phyloP scores from a whole-genome alignment of 2,797 vertebrate species.

The Ispidina picta region DNA sequence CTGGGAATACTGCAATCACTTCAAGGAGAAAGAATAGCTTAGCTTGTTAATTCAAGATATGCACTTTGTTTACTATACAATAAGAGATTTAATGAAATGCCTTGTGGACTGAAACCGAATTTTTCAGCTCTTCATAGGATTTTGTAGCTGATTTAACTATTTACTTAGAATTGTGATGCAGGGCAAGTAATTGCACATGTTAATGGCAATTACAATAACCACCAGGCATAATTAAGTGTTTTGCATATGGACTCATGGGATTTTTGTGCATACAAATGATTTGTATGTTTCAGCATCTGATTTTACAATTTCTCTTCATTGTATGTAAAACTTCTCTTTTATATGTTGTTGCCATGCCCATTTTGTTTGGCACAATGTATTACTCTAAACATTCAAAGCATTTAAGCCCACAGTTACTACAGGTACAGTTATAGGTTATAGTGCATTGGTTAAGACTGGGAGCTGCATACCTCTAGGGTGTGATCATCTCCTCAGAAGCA shows the following conservation, averaged over 20 bases:
- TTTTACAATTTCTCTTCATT: slow-evolving; percentile 2
- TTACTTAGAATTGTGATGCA: slow-evolving; percentile 36
- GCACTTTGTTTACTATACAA: neutral
- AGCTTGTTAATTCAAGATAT: neutral
- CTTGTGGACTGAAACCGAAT: neutral
- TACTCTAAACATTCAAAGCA: neutral
- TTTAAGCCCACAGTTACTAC: neutral
- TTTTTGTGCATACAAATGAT: slow-evolving; percentile 10
- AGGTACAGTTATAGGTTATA: neutral
- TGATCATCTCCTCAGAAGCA: neutral
- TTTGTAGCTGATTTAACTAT: slow-evolving; percentile 36
- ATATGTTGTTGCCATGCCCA: neutral
- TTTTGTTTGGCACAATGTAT: neutral
- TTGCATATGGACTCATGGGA: slow-evolving; percentile 16
- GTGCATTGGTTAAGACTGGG: neutral
- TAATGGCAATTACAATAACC: slow-evolving; percentile 51
- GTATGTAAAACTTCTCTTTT: neutral
- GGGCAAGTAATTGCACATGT: slow-evolving; percentile 27
- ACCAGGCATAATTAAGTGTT: slow-evolving; percentile 31
- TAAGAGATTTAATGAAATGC: neutral
- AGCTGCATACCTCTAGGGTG: neutral
- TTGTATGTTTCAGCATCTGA: neutral
- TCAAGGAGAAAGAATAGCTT: neutral
- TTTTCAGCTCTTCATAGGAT: slow-evolving; percentile 6
- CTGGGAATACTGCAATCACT: neutral